Conservation (phyloP, 2,113 vertebrate species). For the Poeciliopsis occidentalis region DNA sequence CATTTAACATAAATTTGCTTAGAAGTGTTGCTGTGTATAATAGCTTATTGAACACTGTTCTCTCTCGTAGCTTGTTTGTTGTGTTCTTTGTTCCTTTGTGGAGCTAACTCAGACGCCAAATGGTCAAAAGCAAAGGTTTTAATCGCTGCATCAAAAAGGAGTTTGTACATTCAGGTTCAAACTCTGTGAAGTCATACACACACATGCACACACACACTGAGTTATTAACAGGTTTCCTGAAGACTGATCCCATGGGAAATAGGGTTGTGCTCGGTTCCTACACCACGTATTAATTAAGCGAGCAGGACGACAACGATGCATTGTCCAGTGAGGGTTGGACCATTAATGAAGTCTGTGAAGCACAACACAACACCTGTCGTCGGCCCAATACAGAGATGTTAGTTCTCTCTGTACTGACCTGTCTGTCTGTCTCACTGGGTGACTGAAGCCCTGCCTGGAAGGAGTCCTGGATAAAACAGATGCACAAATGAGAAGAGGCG, state of each 20-base stretch:
- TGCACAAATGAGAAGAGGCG: conserved; percentile 8
- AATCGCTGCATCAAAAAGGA: neutral
- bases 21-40: neutral
- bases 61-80: neutral
- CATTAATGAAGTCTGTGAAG: conserved; percentile 62
- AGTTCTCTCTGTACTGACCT: conserved; percentile 36
- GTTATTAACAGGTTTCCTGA: conserved; percentile 28
- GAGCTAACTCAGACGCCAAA: neutral
- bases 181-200: neutral
- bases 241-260: conserved; percentile 56
- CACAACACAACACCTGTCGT: conserved; percentile 73
- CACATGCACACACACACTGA: conserved; percentile 6
- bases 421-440: conserved; percentile 21
- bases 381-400: conserved; percentile 63
- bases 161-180: conserved; percentile 1
- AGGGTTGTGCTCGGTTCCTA: conserved; percentile 33
- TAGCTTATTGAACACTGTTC: neutral
- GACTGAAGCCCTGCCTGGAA: conserved; percentile 1
- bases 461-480: conserved; percentile 7
- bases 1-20: no score
- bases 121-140: neutral
- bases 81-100: neutral
- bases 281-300: conserved; percentile 59
- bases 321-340: conserved; percentile 59
- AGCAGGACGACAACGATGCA: conserved; percentile 47